Evolutionary conservation across 2,797 vertebrate genomes (phyloP).

Genomic region (Prunella strophiata): DNA sequence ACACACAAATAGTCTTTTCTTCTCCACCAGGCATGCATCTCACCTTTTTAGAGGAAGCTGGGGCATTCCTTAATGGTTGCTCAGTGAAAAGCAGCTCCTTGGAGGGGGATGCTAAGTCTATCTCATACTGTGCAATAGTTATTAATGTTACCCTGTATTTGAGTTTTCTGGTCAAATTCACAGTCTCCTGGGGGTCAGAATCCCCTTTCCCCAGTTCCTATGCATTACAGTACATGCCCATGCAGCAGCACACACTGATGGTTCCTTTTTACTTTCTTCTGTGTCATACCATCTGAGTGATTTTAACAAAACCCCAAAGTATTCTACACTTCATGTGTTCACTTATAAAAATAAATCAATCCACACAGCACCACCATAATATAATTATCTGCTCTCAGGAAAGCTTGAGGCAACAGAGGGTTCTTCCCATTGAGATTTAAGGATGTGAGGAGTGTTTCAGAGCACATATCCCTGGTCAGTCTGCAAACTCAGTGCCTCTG

Average conservation of each 20-base stretch:
- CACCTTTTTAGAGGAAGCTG: not conserved
- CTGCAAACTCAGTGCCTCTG: not conserved
- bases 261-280: not conserved
- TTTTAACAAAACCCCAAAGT: not conserved
- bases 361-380: not conserved
- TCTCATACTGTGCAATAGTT: not conserved
- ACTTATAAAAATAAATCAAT: not conserved
- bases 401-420: not conserved
- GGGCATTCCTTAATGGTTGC: not conserved
- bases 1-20: not conserved
- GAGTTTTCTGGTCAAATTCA: not conserved
- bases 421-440: not conserved
- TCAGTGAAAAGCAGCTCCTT: not conserved
- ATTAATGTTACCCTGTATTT: not conserved
- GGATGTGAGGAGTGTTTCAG: not conserved
- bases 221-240: fast-evolving
- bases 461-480: too few relatives aligned
- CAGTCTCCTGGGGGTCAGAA: not conserved
- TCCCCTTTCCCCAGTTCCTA: not conserved
- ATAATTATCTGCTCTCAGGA: not conserved
- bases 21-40: not conserved
- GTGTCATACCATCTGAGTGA: not conserved
- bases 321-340: not conserved
- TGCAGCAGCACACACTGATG: not conserved
- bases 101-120: not conserved